Conservation (phyloP, 2,888 invertebrate species). For the Proisotoma minuta region DNA sequence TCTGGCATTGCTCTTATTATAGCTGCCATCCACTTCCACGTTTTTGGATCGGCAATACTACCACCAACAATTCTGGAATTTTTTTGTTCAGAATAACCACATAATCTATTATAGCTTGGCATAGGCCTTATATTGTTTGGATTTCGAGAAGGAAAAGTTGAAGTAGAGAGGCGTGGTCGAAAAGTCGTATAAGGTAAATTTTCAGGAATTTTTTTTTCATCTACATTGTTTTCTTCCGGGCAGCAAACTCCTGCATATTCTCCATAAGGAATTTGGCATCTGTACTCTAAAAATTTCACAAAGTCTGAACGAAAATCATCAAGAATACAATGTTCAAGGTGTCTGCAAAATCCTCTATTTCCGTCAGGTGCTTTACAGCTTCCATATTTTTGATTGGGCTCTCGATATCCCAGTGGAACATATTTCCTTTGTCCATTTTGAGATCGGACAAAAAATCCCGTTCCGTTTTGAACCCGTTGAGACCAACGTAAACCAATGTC, state of each 20-base stretch:
- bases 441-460: slow-evolving; percentile 26
- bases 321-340: slow-evolving; percentile 59
- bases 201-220: slow-evolving; percentile 14
- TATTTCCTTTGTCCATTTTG: slow-evolving; percentile 16
- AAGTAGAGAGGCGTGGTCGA: slow-evolving; percentile 10
- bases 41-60: slow-evolving; percentile 59
- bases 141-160: slow-evolving; percentile 10
- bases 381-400: slow-evolving; percentile 60
- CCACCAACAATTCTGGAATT: slow-evolving; percentile 56
- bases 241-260: slow-evolving; percentile 68
- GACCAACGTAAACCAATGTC: slow-evolving; percentile 31
- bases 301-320: slow-evolving; percentile 60
- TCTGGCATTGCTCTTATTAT: slow-evolving; percentile 56
- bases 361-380: slow-evolving; percentile 59
- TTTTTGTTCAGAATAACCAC: no score
- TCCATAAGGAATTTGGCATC: slow-evolving; percentile 66
- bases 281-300: slow-evolving; percentile 61
- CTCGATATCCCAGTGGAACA: slow-evolving; percentile 25
- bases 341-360: slow-evolving; percentile 64
- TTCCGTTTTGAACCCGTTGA: slow-evolving; percentile 27
- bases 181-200: background rate
- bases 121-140: background rate
- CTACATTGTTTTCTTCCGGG: slow-evolving; percentile 49
- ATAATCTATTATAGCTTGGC: no score
- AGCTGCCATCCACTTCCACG: slow-evolving; percentile 84